Evolutionary conservation across 2,797 vertebrate species (phyloP).

Genomic region (Echeneis naucrates): DNA sequence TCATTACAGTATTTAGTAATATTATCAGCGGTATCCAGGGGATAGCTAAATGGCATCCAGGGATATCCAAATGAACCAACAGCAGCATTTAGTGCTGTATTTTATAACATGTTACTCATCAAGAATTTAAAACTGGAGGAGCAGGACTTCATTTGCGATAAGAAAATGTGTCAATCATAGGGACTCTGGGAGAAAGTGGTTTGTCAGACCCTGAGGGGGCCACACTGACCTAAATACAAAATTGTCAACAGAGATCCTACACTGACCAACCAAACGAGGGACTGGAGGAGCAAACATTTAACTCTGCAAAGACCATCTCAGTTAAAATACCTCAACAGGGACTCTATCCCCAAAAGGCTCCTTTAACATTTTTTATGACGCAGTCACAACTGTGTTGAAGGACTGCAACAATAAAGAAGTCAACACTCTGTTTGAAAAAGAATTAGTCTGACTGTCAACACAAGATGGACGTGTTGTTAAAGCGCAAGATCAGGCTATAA

Average conservation of each 20-base stretch:
- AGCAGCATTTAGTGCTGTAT: constrained; percentile 71
- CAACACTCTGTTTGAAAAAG: constrained; percentile 3
- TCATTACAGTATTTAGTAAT: constrained; percentile 12
- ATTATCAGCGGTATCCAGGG: constrained; percentile 16
- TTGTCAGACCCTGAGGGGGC: constrained; percentile 82
- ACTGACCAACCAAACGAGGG: constrained; percentile 68
- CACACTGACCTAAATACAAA: constrained; percentile 86
- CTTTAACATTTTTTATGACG: constrained; percentile 27
- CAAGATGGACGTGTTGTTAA: constrained; percentile 11
- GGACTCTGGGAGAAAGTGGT: constrained; percentile 80
- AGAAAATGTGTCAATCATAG: constrained; percentile 84
- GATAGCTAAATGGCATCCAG: constrained; percentile 47
- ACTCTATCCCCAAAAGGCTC: constrained; percentile 4
- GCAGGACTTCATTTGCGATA: constrained; percentile 80
- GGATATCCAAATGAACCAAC: constrained; percentile 53
- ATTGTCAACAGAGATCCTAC: constrained; percentile 77
- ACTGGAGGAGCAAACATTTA: constrained; percentile 66
- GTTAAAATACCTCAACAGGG: constrained; percentile 35
- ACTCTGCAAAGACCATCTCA: constrained; percentile 37
- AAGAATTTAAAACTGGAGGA: constrained; percentile 82
- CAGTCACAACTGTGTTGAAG: neutral
- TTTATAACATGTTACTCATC: constrained; percentile 81
- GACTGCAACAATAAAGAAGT: neutral
- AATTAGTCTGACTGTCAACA: constrained; percentile 21
- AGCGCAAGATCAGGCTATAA: constrained; percentile 35